Evolutionary conservation across 2,888 invertebrate species (phyloP).

Genomic region (Byasa hedistus): DNA sequence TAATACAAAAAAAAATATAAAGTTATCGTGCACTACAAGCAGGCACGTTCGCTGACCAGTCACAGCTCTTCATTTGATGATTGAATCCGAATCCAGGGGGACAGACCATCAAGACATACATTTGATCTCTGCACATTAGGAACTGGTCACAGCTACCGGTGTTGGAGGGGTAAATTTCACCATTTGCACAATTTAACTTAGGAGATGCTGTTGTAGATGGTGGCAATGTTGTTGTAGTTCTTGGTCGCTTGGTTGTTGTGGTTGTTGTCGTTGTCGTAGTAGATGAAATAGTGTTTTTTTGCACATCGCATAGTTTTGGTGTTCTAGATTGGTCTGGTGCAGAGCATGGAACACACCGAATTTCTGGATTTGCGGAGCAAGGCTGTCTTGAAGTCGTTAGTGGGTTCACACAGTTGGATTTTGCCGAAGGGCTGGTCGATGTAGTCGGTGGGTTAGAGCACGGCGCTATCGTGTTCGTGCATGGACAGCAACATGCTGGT

Average conservation of each 20-base stretch:
- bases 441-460: not conserved
- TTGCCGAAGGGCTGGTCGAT: not conserved
- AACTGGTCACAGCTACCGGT: slow-evolving; percentile 19
- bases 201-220: not conserved
- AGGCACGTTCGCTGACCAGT: slow-evolving; percentile 89
- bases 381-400: not conserved
- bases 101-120: slow-evolving; percentile 2
- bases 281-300: not conserved
- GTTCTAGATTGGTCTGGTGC: not conserved
- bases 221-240: not conserved
- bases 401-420: not conserved
- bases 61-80: slow-evolving; percentile 83
- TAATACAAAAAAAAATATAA: too few relatives aligned
- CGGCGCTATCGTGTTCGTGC: not conserved
- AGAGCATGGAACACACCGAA: not conserved
- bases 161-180: slow-evolving; percentile 18
- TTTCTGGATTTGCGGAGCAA: not conserved
- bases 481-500: not conserved
- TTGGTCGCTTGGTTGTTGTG: not conserved
- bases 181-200: slow-evolving; percentile 3
- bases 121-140: slow-evolving; percentile 55
- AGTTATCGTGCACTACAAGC: slow-evolving; percentile 79
- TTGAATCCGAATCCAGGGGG: slow-evolving; percentile 70
- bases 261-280: not conserved
- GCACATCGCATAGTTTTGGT: slow-evolving; percentile 3